Evolutionary conservation across 2,888 invertebrate species (phyloP), one percentile per base, ranked within the genome.

Genomic region (Cheilosia grossa): DNA sequence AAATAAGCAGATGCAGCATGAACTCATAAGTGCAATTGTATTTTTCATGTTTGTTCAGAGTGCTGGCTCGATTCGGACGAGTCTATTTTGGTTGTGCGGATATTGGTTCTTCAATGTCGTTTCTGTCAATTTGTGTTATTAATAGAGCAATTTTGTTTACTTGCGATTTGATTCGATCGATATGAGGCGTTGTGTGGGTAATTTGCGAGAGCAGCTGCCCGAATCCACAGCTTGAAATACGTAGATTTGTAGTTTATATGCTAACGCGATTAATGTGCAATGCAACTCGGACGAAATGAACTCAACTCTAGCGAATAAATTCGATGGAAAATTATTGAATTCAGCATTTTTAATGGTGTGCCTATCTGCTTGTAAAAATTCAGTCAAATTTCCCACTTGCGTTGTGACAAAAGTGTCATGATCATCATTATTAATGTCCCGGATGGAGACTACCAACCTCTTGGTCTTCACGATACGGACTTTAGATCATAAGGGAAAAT

Each of bases 21-120:
- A 67, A 47, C 24, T 58, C 47, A 21, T 24, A 13, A 58, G n/a
- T 47, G 44, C 44, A 56, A 37, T 37, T n/a, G 47, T 33, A 47
- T 47, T 69, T 47, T 47, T n/a, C 47, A 58, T 56, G n/a, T 37
- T 47, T 27, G 10, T 5, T 54, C 30, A 2, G 5, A 1, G 5
- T 7, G 42, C 15, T 42, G 42, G 7, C 42, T 7, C 15, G 30
- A 27, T 10, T 30, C 9, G 33, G 21, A 27, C 19, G 17, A 5
- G 13, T 17, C 42, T 42, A 10, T 37, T 24, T 47, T n/a, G n/a
- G 9, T 17, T 47, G 13, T 13, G 15, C 47, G 69, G 69, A 69
- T 69, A 58, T 69, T 58, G 30, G 30, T 21, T 58, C 44, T 17
- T 69, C 58, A 58, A 44, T 69, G 69, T 10, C 42, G 2, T 17